Percentiles rank a stretch among this genome's conserved stretches.
Conservation (phyloP, 1,140 invertebrate genomes). For the Lucilia sericata region DNA sequence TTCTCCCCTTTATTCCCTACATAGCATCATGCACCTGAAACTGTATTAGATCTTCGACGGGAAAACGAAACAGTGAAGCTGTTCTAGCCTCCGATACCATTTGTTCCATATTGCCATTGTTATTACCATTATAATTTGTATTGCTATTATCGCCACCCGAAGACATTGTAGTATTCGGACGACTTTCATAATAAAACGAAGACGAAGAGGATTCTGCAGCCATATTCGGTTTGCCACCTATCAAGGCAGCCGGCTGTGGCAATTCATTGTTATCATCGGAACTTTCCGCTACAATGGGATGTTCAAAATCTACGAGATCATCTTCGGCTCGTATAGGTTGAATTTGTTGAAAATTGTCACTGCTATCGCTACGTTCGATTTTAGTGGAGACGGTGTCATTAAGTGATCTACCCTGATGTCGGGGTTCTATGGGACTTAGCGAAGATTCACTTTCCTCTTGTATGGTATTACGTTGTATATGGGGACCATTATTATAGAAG, state of each 20-base stretch:
- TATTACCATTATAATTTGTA: conserved; percentile 51
- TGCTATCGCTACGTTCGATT: conserved; percentile 60
- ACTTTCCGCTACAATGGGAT: conserved; percentile 60
- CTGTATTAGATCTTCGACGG: conserved; percentile 65
- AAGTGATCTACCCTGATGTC: conserved; percentile 46
- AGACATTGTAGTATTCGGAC: not conserved
- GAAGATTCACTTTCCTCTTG: conserved; percentile 40
- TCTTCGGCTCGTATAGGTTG: conserved; percentile 1
- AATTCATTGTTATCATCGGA: conserved; percentile 51
- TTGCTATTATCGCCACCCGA: not conserved
- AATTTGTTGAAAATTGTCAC: conserved; percentile 35
- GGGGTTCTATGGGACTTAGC: conserved; percentile 55
- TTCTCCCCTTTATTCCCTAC: not conserved
- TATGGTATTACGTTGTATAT: conserved; percentile 48
- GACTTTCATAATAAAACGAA: conserved; percentile 36
- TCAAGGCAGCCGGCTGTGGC: conserved; percentile 49
- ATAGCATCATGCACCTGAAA: conserved; percentile 65
- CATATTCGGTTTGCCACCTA: conserved; percentile 47
- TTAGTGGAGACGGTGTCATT: conserved; percentile 34
- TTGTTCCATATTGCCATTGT: conserved; percentile 56
- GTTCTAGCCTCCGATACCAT: conserved; percentile 62
- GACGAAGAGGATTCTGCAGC: conserved; percentile 15
- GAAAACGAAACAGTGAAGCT: conserved; percentile 63
- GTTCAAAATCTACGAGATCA: conserved; percentile 62
- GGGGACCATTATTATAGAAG: conserved; percentile 55